phyloP scores from a whole-genome alignment of 2,113 vertebrate genomes.

The Anhinga rufa region DNA sequence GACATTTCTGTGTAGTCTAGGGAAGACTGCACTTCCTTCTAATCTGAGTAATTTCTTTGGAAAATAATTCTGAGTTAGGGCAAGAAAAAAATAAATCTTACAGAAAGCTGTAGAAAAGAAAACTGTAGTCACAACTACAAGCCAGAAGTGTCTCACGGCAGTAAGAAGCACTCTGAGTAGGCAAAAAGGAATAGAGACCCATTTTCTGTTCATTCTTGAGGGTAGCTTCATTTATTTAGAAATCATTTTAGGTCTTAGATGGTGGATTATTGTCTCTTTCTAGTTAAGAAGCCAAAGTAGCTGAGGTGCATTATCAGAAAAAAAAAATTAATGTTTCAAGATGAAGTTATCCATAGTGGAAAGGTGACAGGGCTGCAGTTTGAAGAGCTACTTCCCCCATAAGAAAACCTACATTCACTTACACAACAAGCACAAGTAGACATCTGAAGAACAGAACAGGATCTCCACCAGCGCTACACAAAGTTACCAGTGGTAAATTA shows the following conservation, averaged over 20 bases:
- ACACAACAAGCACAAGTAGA: background rate
- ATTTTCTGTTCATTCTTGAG: background rate
- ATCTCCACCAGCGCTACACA: background rate
- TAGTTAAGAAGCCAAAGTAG: background rate
- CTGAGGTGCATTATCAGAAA: background rate
- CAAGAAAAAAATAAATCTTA: background rate
- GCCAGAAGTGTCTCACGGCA: background rate
- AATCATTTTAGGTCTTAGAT: background rate
- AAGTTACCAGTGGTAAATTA: background rate
- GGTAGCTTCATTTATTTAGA: background rate
- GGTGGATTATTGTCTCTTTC: background rate
- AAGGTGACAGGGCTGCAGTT: background rate
- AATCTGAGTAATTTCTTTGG: background rate
- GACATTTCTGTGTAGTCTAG: background rate
- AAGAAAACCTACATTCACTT: background rate
- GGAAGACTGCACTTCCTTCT: background rate
- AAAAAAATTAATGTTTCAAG: background rate
- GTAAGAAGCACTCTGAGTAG: background rate
- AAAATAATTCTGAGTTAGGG: background rate
- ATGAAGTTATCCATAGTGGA: background rate
- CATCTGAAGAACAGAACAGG: background rate
- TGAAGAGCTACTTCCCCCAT: background rate
- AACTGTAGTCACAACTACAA: background rate
- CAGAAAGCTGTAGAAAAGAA: background rate
- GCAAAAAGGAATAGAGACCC: background rate